A percentile compares a stretch with the other conserved stretches of the same genome.
Conservation (phyloP, 2,113 vertebrate genomes). For the Apeltes quadracus region DNA sequence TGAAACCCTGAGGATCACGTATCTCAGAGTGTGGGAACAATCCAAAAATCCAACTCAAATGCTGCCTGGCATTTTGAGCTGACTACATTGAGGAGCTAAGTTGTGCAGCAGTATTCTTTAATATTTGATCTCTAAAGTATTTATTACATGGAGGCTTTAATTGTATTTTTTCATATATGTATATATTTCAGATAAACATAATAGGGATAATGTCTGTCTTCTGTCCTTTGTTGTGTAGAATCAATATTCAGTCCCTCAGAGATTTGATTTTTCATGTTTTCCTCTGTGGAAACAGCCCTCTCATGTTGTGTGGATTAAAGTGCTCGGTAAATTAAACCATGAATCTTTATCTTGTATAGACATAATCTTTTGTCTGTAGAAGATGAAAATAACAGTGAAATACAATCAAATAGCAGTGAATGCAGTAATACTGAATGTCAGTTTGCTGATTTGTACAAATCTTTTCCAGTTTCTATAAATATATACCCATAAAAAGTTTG, state of each 20-base stretch:
- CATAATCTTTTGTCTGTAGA: neutral
- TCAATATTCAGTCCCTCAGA: neutral
- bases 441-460: neutral
- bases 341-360: neutral
- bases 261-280: constrained; percentile 3
- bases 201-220: no score
- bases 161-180: constrained; percentile 21
- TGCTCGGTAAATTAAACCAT: neutral
- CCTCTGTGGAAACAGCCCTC: neutral
- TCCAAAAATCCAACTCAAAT: constrained; percentile 4
- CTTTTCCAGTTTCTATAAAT: neutral
- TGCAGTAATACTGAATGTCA: neutral
- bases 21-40: constrained; percentile 2
- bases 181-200: constrained; percentile 32
- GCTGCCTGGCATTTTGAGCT: neutral
- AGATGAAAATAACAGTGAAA: neutral
- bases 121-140: constrained; percentile 27
- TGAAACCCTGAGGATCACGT: neutral
- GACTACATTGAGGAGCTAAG: neutral
- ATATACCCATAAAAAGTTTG: neutral
- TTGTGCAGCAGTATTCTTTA: neutral
- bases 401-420: neutral
- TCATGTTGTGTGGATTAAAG: neutral
- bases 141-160: constrained; percentile 46
- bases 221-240: neutral